These are phyloP conservation scores for Sternarchorhynchus goeldii DNA, from an alignment of 2,797 vertebrate genomes.

Conservation along the genomic window DNA sequence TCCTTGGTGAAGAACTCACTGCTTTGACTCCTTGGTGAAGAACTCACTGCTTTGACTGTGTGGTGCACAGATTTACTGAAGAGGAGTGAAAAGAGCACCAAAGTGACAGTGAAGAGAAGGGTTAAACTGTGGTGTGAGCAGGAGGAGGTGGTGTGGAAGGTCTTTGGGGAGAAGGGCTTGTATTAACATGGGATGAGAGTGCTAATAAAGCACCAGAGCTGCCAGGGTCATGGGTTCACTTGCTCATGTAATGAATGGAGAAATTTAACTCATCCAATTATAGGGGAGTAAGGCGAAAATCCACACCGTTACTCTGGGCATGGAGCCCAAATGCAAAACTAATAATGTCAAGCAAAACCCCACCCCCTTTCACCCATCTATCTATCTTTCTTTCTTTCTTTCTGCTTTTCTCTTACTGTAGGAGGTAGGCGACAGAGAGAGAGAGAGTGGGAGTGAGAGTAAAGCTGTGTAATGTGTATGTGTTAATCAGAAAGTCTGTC, in stretches of 20 bases:
- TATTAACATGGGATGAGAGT: slow-evolving; percentile 95
- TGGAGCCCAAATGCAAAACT: slow-evolving; percentile 96
- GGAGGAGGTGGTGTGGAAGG: slow-evolving; percentile 12
- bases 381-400: slow-evolving; percentile 11
- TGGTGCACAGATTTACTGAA: not conserved
- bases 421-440: not conserved
- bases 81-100: not conserved
- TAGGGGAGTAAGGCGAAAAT: slow-evolving; percentile 91
- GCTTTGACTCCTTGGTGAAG: too few species aligned
- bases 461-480: slow-evolving; percentile 14
- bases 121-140: slow-evolving; percentile 16
- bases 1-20: too few species aligned
- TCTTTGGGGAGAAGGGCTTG: slow-evolving; percentile 68
- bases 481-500: slow-evolving; percentile 27
- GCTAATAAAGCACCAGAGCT: slow-evolving; percentile 97
- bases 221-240: slow-evolving; percentile 88
- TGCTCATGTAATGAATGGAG: slow-evolving; percentile 99
- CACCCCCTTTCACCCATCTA: slow-evolving; percentile 53
- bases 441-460: slow-evolving; percentile 1
- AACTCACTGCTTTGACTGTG: not conserved
- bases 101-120: slow-evolving; percentile 14
- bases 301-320: slow-evolving; percentile 96
- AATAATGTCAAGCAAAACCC: slow-evolving; percentile 89
- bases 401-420: slow-evolving; percentile 2
- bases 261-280: slow-evolving; percentile 99